Evolutionary conservation across 2,888 invertebrate genomes (phyloP).

Genomic region (Lacanobia wlatinum): DNA sequence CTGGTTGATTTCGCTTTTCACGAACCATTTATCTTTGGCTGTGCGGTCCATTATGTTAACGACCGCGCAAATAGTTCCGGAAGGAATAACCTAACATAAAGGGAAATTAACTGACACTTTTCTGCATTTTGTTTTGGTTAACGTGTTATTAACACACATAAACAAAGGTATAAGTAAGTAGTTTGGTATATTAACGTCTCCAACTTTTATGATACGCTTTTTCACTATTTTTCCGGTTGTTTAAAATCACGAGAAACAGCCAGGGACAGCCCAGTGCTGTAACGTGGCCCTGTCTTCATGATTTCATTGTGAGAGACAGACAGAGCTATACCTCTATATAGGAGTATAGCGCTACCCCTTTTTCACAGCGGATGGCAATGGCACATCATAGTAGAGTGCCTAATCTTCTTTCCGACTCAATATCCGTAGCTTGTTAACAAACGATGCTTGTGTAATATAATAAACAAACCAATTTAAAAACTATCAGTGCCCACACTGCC

Average conservation of each 20-base stretch:
- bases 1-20: conserved; percentile 79
- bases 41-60: conserved; percentile 85
- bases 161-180: not conserved
- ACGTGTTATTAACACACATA: conserved; percentile 41
- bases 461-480: conserved; percentile 45
- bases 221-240: no score
- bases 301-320: no score
- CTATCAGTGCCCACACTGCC: not conserved
- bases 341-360: no score
- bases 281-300: no score
- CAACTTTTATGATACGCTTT: not conserved
- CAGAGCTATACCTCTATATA: no score
- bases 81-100: conserved; percentile 77
- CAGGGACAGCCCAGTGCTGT: no score
- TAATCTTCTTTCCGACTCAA: conserved; percentile 1
- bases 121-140: conserved; percentile 49
- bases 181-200: not conserved
- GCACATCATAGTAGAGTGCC: not conserved
- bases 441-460: conserved; percentile 2
- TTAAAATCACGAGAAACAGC: no score
- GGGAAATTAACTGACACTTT: conserved; percentile 74
- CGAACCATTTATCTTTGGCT: conserved; percentile 83
- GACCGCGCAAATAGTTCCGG: conserved; percentile 82
- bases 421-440: conserved; percentile 1
- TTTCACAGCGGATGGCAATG: not conserved